Evolutionary conservation across 2,888 invertebrate species (phyloP).

Genomic region (Acrobasis suavella): DNA sequence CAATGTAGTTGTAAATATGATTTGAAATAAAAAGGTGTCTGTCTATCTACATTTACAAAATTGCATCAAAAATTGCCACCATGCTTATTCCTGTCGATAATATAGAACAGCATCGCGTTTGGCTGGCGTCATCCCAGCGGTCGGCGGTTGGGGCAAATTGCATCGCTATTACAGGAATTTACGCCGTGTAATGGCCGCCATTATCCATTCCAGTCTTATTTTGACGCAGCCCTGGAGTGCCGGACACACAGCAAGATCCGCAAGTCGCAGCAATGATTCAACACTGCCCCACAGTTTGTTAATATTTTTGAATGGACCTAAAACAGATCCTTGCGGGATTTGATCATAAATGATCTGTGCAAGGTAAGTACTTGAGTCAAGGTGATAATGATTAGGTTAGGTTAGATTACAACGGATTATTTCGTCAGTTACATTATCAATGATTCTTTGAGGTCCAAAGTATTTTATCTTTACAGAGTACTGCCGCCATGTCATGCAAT

Average conservation of each 20-base stretch:
- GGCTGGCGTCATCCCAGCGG: slow-evolving; percentile 28
- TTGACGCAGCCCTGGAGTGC: slow-evolving; percentile 29
- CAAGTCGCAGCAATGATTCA: background rate
- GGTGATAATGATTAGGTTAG: background rate
- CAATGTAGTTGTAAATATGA: too few relatives aligned
- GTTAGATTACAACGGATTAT: too few relatives aligned
- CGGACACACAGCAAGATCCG: background rate
- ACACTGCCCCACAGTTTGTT: background rate
- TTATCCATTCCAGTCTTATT: slow-evolving; percentile 46
- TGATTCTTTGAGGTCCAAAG: too few relatives aligned
- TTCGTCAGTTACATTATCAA: too few relatives aligned
- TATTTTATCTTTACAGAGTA: too few relatives aligned
- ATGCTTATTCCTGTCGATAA: slow-evolving; percentile 16
- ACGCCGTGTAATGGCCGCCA: slow-evolving; percentile 52
- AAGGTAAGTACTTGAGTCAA: background rate
- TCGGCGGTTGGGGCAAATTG: slow-evolving; percentile 47
- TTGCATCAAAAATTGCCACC: slow-evolving; percentile 5
- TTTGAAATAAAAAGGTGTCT: background rate
- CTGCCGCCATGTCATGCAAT: too few relatives aligned
- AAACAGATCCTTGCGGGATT: background rate
- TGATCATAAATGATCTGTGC: background rate
- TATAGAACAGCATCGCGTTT: slow-evolving; percentile 7
- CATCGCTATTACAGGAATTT: slow-evolving; percentile 57
- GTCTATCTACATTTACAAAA: background rate
- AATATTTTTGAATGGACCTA: background rate